A percentile compares a stretch with the other conserved stretches of the same genome.
Conservation (phyloP, 2,888 invertebrate species). For the Amblyjoppa fuscipennis region DNA sequence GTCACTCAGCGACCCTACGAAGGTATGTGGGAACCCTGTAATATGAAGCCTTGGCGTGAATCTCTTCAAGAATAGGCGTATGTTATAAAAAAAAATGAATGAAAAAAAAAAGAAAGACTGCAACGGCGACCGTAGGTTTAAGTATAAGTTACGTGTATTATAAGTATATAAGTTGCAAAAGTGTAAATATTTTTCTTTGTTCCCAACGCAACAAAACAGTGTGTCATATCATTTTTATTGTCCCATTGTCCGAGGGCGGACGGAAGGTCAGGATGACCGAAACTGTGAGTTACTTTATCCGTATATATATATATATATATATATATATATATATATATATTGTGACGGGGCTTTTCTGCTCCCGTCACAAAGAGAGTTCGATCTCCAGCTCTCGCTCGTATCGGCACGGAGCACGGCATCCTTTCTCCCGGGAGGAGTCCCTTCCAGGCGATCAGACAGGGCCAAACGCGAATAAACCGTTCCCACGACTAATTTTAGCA, state of each 20-base stretch:
- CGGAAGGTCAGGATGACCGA: neutral
- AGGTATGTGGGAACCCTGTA: slow-evolving; percentile 15
- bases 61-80: neutral
- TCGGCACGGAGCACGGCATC: no score
- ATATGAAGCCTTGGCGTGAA: slow-evolving; percentile 14
- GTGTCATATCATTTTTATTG: neutral
- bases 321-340: no score
- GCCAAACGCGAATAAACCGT: no score
- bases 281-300: neutral
- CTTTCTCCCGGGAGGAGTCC: no score
- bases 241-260: neutral
- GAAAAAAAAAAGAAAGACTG: neutral
- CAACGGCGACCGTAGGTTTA: neutral
- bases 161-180: neutral
- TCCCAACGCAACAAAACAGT: neutral
- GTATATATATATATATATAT: no score
- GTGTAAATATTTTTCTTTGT: neutral
- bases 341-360: no score
- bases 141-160: neutral
- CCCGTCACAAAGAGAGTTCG: no score
- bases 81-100: neutral
- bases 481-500: no score
- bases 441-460: no score
- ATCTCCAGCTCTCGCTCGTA: no score
- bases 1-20: slow-evolving; percentile 31